Base-by-base conservation (phyloP, 1,140 invertebrate species). In the Caenorhabditis tropicalis region DNA sequence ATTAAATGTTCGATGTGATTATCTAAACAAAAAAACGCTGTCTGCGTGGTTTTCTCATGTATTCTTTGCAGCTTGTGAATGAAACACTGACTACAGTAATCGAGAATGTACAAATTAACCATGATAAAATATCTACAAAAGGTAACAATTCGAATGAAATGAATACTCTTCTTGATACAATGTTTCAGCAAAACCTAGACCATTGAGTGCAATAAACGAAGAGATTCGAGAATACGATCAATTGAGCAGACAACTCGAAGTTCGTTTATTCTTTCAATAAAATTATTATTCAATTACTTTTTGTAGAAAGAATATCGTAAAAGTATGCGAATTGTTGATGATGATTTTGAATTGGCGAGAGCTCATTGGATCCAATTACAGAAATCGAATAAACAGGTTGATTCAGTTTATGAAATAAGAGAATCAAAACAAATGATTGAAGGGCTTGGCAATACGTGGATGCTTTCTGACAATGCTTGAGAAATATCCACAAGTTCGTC, bases 301-400 rank as follows among this genome's bases (percentile, higher is more conserved):
- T 27, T 81, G 15, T 19, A 81, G 79, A 81, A 56, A 82, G 81
- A 82, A 58, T 53, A 56, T 16, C 21, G 81, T 39, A 43, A 43
- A 24, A 82, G 81, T 56, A 58, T 56, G 65, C 33, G 65, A 74
- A 74, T 74, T 74, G 65, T 74, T 46, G 65, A 74, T 46, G 65
- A 74, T 74, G 65, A 74, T 24, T 74, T 74, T 43, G 58, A 87
- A 24, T 58, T 86, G 53, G 90, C 90, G 16, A 82, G 89, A 51
- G 87, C 90, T 24, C 89, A 90, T 81, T 90, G 89, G 89, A 90
- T 90, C 21, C 90, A 90, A 79, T 65, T 90, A 33, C 86, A 89
- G 21, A 90, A 91, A 79, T 82, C 65, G n/a, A 89, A 90, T 83
- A 84, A 89, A 82, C 89, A 90, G 89, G 88, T 88, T 24, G 24